These are phyloP conservation scores for Equus przewalskii DNA, from an alignment of 2,113 vertebrate genomes.

Conservation along the genomic window DNA sequence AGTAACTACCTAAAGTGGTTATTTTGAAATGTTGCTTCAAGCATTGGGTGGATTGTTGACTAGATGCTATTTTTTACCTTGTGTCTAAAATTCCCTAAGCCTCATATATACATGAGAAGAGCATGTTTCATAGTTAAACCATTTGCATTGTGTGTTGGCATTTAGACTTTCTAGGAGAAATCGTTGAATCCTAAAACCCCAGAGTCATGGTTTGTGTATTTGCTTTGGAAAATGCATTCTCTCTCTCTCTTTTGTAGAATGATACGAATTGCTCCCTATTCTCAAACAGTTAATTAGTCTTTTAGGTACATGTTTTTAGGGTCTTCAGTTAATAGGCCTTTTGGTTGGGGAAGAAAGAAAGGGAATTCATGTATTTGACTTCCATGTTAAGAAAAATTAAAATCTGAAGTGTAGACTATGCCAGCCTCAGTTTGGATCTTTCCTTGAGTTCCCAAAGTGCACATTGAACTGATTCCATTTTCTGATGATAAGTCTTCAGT, in stretches of 20 bases:
- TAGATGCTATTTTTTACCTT: neutral
- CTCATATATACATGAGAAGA: neutral
- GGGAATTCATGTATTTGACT: neutral
- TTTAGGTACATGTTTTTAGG: neutral
- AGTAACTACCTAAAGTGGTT: neutral
- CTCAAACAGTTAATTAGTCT: neutral
- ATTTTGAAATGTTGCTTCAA: neutral
- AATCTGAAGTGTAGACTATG: neutral
- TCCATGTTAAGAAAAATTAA: neutral
- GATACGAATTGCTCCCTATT: neutral
- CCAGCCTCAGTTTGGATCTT: neutral
- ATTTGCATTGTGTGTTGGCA: neutral
- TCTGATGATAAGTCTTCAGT: neutral
- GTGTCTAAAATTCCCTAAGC: neutral
- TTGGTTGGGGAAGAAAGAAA: neutral
- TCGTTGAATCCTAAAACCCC: neutral
- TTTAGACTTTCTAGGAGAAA: neutral
- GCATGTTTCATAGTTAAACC: neutral
- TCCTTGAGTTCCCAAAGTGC: neutral
- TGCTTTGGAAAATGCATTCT: neutral
- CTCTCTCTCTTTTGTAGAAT: neutral
- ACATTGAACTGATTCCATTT: neutral
- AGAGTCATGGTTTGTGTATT: neutral
- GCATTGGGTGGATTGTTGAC: neutral
- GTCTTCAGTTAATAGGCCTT: neutral